A percentile compares a stretch with the other conserved stretches of the same genome.
Conservation (phyloP, 2,797 vertebrate genomes). For the Otus scops region DNA sequence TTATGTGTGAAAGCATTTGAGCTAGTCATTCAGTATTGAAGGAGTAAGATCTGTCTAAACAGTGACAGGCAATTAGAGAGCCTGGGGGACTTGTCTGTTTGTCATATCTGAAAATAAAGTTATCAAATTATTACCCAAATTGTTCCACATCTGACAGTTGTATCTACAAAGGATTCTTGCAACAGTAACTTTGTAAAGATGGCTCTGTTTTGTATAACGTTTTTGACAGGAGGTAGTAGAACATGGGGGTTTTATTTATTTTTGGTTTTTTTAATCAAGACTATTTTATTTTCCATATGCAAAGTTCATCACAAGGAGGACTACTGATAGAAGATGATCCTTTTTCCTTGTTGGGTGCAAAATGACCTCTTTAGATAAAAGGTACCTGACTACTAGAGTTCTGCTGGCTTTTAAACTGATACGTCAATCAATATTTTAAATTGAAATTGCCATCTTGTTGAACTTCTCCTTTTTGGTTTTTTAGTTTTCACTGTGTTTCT, state of each 20-base stretch:
- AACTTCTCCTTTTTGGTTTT: fast-evolving
- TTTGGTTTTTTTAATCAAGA: background rate
- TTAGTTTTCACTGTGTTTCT: background rate
- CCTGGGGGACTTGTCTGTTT: slow-evolving; percentile 12
- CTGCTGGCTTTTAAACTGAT: background rate
- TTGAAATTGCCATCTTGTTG: background rate
- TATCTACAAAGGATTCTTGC: background rate
- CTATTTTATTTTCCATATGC: background rate
- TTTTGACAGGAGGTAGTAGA: background rate
- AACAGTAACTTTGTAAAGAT: background rate
- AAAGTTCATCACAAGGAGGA: background rate
- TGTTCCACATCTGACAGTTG: slow-evolving; percentile 4
- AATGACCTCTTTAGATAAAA: background rate
- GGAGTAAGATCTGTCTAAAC: slow-evolving; percentile 29
- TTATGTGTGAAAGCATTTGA: slow-evolving; percentile 3
- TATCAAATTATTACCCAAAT: slow-evolving; percentile 24
- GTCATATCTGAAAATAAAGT: slow-evolving; percentile 50
- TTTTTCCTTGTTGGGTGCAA: background rate
- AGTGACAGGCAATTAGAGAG: slow-evolving; percentile 36
- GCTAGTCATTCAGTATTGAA: background rate
- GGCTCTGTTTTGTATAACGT: background rate
- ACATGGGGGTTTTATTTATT: background rate
- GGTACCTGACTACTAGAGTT: background rate
- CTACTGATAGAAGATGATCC: background rate
- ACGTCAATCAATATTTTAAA: background rate